Percentiles rank a stretch among this genome's conserved stretches.
These are phyloP conservation scores for Cossypha polioptera DNA, from an alignment of 2,797 vertebrate species.

Conservation along the genomic window DNA sequence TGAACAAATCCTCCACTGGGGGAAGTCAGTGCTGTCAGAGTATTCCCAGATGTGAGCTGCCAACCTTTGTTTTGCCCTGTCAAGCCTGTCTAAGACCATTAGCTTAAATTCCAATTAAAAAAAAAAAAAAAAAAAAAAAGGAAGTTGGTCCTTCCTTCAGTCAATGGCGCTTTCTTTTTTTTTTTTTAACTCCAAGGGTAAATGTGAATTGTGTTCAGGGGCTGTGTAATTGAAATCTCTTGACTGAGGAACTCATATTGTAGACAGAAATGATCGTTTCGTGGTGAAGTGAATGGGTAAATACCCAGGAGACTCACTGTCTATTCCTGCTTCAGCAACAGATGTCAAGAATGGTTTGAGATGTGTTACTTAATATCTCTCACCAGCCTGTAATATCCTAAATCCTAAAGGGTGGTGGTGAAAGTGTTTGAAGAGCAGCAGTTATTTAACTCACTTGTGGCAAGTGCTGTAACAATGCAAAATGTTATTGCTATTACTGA, in stretches of 20 bases:
- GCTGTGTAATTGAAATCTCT: slow-evolving; percentile 47
- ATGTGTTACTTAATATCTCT: slow-evolving; percentile 15
- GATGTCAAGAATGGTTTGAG: slow-evolving; percentile 45
- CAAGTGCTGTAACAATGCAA: not conserved
- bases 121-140: not conserved
- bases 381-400: slow-evolving; percentile 9
- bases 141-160: not conserved
- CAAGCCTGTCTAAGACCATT: not conserved
- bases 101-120: not conserved
- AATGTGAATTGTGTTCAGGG: slow-evolving; percentile 16
- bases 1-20: not conserved
- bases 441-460: not conserved
- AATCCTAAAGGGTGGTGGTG: not conserved
- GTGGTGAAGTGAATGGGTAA: slow-evolving; percentile 34
- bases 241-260: not conserved
- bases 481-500: not conserved
- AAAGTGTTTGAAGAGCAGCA: not conserved
- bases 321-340: slow-evolving; percentile 18
- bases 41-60: not conserved
- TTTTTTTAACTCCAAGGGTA: slow-evolving; percentile 14
- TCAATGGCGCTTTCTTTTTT: not conserved
- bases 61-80: not conserved
- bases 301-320: not conserved
- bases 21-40: not conserved
- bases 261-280: not conserved